A percentile compares a stretch with the other conserved stretches of the same genome.
Evolutionary conservation across 2,888 invertebrate species (phyloP).

Genomic region (Chesias legatella): DNA sequence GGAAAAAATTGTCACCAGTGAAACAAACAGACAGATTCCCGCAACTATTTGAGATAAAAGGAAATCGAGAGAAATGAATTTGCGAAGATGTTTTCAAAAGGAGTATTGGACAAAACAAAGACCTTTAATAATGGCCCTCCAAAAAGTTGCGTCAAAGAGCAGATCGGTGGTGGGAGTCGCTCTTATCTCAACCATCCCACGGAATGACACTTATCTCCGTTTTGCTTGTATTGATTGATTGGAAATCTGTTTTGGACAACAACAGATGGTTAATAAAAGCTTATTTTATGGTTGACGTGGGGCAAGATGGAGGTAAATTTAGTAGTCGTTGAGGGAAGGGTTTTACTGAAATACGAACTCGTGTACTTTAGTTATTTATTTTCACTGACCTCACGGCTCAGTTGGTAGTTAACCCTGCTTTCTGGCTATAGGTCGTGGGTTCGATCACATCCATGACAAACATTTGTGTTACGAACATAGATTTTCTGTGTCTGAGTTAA

Average conservation of each 20-base stretch:
- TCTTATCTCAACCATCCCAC: conserved; percentile 57
- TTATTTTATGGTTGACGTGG: conserved; percentile 17
- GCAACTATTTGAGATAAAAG: conserved; percentile 44
- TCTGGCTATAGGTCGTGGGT: too few species aligned
- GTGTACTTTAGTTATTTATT: not conserved
- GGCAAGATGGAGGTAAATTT: conserved; percentile 14
- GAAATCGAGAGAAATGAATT: conserved; percentile 53
- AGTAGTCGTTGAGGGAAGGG: conserved; percentile 6
- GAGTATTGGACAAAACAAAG: conserved; percentile 61
- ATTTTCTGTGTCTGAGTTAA: too few species aligned
- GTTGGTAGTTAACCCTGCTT: too few species aligned
- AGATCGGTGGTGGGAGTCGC: conserved; percentile 47
- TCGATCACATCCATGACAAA: too few species aligned
- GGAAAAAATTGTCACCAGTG: conserved; percentile 17
- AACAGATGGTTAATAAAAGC: conserved; percentile 21
- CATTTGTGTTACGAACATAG: too few species aligned
- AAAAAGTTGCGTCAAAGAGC: conserved; percentile 51
- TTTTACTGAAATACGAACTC: conserved; percentile 13
- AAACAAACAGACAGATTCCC: conserved; percentile 38
- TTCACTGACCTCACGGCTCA: too few species aligned
- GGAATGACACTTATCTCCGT: conserved; percentile 62
- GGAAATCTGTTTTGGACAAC: conserved; percentile 36
- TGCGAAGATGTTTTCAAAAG: conserved; percentile 53
- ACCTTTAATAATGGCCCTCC: conserved; percentile 52
- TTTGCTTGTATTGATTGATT: conserved; percentile 53